phyloP scores from a whole-genome alignment of 1,140 invertebrate species.

The Pygmarrhopalites habei region DNA sequence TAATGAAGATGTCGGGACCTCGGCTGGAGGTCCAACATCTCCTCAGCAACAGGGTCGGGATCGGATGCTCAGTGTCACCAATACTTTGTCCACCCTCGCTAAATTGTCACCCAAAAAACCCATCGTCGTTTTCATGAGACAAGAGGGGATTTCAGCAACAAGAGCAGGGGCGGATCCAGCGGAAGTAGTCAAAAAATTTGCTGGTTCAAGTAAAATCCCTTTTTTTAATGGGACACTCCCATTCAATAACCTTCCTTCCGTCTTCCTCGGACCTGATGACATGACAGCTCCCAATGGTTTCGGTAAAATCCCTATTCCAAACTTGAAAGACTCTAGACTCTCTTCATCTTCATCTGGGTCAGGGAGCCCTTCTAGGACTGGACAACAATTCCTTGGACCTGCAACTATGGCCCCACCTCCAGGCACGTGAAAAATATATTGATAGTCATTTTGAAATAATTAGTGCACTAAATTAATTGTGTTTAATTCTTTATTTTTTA shows the following conservation, averaged over 20 bases:
- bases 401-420: slow-evolving; percentile 21
- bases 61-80: slow-evolving; percentile 22
- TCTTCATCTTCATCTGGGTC: not conserved
- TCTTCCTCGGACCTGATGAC: slow-evolving; percentile 38
- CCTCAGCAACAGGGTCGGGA: not conserved
- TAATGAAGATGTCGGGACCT: not conserved
- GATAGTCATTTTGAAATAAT: too few relatives aligned
- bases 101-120: slow-evolving; percentile 39
- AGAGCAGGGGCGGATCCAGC: slow-evolving; percentile 32
- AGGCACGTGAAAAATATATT: too few relatives aligned
- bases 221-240: slow-evolving; percentile 38
- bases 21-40: not conserved
- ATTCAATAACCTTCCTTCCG: slow-evolving; percentile 23
- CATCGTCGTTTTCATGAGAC: slow-evolving; percentile 37
- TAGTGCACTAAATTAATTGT: too few relatives aligned
- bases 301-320: slow-evolving; percentile 38
- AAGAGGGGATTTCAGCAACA: slow-evolving; percentile 31
- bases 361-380: too few relatives aligned
- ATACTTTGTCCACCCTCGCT: slow-evolving; percentile 34
- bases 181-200: slow-evolving; percentile 38
- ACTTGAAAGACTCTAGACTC: slow-evolving; percentile 21
- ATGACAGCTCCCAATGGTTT: slow-evolving; percentile 32
- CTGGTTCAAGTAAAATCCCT: slow-evolving; percentile 38
- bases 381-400: not conserved
- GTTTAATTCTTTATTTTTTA: too few relatives aligned